These are phyloP conservation scores for Amphilophus citrinellus DNA, from an alignment of 2,113 vertebrate genomes.

Conservation along the genomic window DNA sequence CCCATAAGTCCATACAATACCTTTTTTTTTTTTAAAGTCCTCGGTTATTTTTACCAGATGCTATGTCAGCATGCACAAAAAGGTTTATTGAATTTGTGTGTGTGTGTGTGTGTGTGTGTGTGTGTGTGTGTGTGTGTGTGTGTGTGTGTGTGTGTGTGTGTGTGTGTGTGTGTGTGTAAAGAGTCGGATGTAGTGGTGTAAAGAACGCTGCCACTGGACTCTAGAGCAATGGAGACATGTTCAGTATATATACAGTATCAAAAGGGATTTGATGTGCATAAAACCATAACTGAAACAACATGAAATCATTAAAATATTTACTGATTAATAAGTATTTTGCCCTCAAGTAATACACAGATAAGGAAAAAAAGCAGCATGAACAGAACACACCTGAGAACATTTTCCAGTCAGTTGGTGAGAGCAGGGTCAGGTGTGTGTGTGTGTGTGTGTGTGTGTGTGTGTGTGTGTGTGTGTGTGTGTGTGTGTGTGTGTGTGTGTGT, in stretches of 20 bases:
- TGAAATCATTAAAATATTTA: conserved; percentile 9
- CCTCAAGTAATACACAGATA: not conserved
- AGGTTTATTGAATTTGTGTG: not conserved
- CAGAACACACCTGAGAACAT: conserved; percentile 2
- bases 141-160: too few species aligned
- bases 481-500: too few species aligned
- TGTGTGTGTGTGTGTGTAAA: too few species aligned
- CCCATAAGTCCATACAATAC: not conserved
- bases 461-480: not conserved
- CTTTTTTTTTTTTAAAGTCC: not conserved
- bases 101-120: too few species aligned
- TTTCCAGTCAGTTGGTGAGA: conserved; percentile 5
- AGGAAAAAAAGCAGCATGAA: not conserved
- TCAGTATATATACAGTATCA: too few species aligned
- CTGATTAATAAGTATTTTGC: not conserved
- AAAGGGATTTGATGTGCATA: not conserved
- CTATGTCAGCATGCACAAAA: not conserved
- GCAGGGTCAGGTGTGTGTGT: conserved; percentile 18
- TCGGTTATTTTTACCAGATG: too few species aligned
- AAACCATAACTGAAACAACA: not conserved
- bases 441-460: too few species aligned
- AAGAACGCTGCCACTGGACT: too few species aligned
- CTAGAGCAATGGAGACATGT: too few species aligned
- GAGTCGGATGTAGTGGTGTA: too few species aligned
- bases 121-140: too few species aligned